Percentiles rank a stretch among this genome's conserved stretches.
Evolutionary conservation across 2,113 vertebrate genomes (phyloP).

Genomic region (Chascanopsetta lugubris): DNA sequence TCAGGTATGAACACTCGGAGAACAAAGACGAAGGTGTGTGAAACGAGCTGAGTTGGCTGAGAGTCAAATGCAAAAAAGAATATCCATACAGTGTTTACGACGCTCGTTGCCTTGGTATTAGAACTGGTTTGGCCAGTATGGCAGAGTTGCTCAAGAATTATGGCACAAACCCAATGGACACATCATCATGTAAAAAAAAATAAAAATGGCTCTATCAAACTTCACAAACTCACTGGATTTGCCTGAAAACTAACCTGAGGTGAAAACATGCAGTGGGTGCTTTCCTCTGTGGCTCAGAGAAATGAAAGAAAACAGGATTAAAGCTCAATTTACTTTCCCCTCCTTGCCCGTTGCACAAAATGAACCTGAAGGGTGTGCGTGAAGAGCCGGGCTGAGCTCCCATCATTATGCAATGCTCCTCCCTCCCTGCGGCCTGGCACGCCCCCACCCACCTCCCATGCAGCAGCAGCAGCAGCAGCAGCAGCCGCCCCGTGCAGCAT

Average conservation of each 20-base stretch:
- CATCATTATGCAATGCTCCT: slow-evolving; percentile 36
- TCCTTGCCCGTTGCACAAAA: neutral
- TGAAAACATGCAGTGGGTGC: slow-evolving; percentile 6
- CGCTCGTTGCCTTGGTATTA: slow-evolving; percentile 23
- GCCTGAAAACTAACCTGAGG: slow-evolving; percentile 23
- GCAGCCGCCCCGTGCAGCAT: slow-evolving; percentile 49
- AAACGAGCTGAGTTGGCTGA: slow-evolving; percentile 1
- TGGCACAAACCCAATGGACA: slow-evolving; percentile 1
- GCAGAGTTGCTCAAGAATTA: neutral
- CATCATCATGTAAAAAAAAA: slow-evolving; percentile 15
- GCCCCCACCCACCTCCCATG: slow-evolving; percentile 43
- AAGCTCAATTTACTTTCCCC: slow-evolving; percentile 15
- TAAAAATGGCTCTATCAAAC: slow-evolving; percentile 3
- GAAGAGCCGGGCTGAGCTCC: slow-evolving; percentile 13
- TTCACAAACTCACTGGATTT: slow-evolving; percentile 1
- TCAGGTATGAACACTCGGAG: neutral
- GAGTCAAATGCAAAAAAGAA: slow-evolving; percentile 9
- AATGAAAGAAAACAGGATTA: slow-evolving; percentile 9
- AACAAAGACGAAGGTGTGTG: slow-evolving; percentile 1
- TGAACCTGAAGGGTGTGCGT: slow-evolving; percentile 4
- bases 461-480: slow-evolving; percentile 20
- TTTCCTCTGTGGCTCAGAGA: neutral
- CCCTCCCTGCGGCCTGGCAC: slow-evolving; percentile 27
- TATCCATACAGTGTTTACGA: neutral
- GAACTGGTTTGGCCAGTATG: slow-evolving; percentile 34